These are phyloP conservation scores for Scomber scombrus DNA, from an alignment of 2,113 vertebrate genomes.

Conservation along the genomic window DNA sequence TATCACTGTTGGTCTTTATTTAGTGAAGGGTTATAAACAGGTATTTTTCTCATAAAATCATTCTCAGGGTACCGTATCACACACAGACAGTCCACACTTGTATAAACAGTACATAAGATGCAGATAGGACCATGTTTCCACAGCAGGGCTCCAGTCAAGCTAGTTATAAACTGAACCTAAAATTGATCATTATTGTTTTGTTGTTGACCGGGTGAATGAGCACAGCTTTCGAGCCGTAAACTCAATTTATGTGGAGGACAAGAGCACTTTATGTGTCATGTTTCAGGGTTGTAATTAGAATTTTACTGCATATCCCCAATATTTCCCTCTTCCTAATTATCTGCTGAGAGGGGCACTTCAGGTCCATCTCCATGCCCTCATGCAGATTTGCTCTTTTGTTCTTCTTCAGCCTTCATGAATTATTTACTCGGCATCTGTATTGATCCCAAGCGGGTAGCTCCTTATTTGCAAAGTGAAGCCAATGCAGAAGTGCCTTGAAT, in stretches of 20 bases:
- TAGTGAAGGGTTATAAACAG: neutral
- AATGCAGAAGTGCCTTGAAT: too few species aligned
- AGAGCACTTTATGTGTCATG: slow-evolving; percentile 29
- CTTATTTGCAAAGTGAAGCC: too few species aligned
- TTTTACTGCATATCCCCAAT: slow-evolving; percentile 42
- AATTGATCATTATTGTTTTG: slow-evolving; percentile 29
- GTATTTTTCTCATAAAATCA: neutral
- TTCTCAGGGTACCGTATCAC: neutral
- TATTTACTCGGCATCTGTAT: slow-evolving; percentile 68
- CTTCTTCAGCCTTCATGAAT: slow-evolving; percentile 70
- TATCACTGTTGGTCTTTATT: neutral
- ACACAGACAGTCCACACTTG: neutral
- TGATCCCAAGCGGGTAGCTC: too few species aligned
- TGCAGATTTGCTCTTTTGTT: slow-evolving; percentile 68
- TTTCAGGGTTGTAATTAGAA: slow-evolving; percentile 59
- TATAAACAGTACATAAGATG: neutral
- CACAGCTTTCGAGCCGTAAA: slow-evolving; percentile 27
- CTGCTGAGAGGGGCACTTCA: slow-evolving; percentile 66
- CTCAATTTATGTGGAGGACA: slow-evolving; percentile 26
- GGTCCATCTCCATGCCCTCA: slow-evolving; percentile 44
- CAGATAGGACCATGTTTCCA: neutral
- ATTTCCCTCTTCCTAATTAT: slow-evolving; percentile 50
- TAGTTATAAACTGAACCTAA: slow-evolving; percentile 8
- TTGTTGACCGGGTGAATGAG: slow-evolving; percentile 32
- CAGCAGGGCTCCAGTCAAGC: slow-evolving; percentile 4